Conservation (phyloP, 2,113 vertebrate genomes). For the Aleadryas rufinucha region DNA sequence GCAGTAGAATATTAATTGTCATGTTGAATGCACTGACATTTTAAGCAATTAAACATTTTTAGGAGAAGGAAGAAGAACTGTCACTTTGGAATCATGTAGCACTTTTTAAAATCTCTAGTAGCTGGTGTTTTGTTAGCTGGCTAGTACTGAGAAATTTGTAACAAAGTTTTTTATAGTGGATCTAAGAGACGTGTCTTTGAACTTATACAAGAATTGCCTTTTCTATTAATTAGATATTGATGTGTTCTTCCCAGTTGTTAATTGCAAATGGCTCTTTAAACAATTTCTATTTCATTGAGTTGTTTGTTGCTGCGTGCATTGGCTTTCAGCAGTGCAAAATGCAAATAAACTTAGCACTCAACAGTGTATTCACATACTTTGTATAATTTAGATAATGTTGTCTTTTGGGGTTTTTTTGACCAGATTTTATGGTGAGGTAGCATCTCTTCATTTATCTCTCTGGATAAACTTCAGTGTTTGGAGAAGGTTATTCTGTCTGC, state of each 20-base stretch:
- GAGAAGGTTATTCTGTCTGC: neutral
- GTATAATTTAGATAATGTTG: neutral
- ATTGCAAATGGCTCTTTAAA: neutral
- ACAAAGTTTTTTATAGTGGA: neutral
- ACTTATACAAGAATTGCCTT: neutral
- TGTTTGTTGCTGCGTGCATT: constrained; percentile 3
- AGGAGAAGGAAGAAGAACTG: neutral
- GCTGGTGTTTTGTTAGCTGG: neutral
- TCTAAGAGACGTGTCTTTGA: neutral
- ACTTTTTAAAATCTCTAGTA: neutral
- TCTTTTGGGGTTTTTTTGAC: neutral
- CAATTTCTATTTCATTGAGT: constrained; percentile 2
- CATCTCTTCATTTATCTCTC: neutral
- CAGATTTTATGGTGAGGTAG: neutral
- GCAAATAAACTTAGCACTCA: neutral
- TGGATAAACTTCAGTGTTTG: neutral
- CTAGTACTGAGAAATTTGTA: neutral
- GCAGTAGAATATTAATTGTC: neutral
- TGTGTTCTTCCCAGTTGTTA: constrained; percentile 28
- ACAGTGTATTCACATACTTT: neutral
- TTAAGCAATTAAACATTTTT: neutral
- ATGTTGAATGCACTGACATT: neutral
- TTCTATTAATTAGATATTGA: constrained; percentile 32
- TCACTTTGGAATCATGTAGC: neutral
- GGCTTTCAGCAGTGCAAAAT: constrained; percentile 1